Evolutionary conservation across 2,797 vertebrate species (phyloP).

Genomic region (Syndactyla subalaris): DNA sequence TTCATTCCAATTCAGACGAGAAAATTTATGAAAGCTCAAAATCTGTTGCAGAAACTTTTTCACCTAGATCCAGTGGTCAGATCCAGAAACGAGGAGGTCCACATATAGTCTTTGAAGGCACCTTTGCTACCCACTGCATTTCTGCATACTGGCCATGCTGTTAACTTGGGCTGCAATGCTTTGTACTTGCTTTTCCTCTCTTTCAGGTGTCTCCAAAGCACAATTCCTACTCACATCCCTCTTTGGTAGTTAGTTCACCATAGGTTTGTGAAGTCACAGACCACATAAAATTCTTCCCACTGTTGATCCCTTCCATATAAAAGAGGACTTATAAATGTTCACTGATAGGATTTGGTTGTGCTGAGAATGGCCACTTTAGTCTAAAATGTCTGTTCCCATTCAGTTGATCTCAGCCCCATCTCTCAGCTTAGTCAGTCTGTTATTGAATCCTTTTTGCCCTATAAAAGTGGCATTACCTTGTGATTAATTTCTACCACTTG

Average conservation of each 20-base stretch:
- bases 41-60: not conserved
- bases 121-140: not conserved
- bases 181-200: not conserved
- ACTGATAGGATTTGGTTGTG: not conserved
- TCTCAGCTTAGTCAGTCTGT: not conserved
- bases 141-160: not conserved
- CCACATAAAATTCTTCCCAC: not conserved
- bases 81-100: not conserved
- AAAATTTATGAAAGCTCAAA: not conserved
- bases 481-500: slow-evolving; percentile 12
- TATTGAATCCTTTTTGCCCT: not conserved
- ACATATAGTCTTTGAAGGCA: not conserved
- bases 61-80: not conserved
- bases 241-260: accelerated
- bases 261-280: not conserved
- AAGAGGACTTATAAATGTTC: not conserved
- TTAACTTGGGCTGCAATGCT: not conserved
- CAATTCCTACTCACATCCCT: not conserved
- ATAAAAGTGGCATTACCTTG: not conserved
- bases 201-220: not conserved
- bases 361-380: not conserved
- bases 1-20: not conserved
- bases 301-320: not conserved
- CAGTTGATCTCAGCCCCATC: not conserved
- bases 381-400: not conserved